Percentiles rank a stretch among this genome's conserved stretches.
Conservation (phyloP, 2,888 invertebrate species). For the Apodemia mormo region DNA sequence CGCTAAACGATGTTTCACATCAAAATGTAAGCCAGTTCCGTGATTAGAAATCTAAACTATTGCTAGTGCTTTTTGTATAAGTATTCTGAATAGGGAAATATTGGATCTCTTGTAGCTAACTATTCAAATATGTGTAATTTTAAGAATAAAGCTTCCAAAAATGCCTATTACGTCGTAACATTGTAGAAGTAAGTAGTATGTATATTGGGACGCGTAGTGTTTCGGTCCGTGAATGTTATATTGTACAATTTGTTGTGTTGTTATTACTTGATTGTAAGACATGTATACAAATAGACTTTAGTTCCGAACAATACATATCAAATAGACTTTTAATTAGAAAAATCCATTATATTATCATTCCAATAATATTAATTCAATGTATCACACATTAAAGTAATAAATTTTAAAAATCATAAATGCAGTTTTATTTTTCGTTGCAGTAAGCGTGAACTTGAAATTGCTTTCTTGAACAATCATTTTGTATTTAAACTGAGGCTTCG, state of each 20-base stretch:
- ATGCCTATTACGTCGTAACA: not conserved
- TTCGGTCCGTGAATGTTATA: not conserved
- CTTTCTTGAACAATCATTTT: constrained; percentile 10
- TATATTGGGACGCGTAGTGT: not conserved
- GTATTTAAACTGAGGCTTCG: not conserved
- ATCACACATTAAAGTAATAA: constrained; percentile 9
- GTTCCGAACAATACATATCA: constrained; percentile 15
- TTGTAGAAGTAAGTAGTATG: constrained; percentile 4
- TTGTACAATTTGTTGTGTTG: not conserved
- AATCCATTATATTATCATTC: constrained; percentile 7
- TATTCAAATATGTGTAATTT: not conserved
- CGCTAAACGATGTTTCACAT: too few relatives aligned
- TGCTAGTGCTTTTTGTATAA: not conserved
- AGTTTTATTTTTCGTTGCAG: constrained; percentile 20
- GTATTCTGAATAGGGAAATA: not conserved
- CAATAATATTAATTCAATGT: constrained; percentile 6
- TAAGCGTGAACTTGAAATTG: not conserved
- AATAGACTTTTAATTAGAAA: not conserved
- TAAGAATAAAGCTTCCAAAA: constrained; percentile 1
- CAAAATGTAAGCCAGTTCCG: not conserved
- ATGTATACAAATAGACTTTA: constrained; percentile 6
- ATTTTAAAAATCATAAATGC: constrained; percentile 11
- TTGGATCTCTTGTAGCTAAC: constrained; percentile 6
- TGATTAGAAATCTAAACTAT: not conserved
- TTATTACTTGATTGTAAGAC: not conserved